Conservation (phyloP, 35 echinoderm and acorn worm species). For the Anneissia japonica region DNA sequence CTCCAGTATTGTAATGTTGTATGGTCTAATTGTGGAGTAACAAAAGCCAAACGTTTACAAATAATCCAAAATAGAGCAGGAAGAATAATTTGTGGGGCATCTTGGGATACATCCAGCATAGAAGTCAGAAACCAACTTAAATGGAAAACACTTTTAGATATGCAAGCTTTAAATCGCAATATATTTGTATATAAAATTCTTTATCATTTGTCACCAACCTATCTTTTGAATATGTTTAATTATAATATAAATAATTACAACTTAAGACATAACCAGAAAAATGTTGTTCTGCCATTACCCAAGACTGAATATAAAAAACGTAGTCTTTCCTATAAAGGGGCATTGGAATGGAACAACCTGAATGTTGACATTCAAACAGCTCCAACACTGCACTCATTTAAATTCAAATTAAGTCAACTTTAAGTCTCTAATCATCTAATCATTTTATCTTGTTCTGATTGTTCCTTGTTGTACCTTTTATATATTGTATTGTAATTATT, state of each 20-base stretch:
- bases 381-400: no score
- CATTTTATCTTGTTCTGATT: no score
- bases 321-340: background rate
- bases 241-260: no score
- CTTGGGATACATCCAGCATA: background rate
- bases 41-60: background rate
- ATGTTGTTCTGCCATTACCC: background rate
- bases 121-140: background rate
- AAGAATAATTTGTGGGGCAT: background rate
- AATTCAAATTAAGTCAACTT: no score
- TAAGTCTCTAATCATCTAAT: no score
- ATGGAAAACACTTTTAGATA: background rate
- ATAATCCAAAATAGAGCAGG: background rate
- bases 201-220: background rate
- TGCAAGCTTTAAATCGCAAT: background rate
- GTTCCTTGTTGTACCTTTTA: no score
- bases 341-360: background rate
- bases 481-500: no score
- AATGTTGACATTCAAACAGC: background rate
- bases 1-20: background rate
- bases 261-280: background rate
- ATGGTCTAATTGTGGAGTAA: background rate
- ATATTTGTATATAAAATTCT: background rate
- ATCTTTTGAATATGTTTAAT: background rate
- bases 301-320: background rate